phyloP scores from a whole-genome alignment of 2,888 invertebrate genomes.

The Lathronympha strigana region DNA sequence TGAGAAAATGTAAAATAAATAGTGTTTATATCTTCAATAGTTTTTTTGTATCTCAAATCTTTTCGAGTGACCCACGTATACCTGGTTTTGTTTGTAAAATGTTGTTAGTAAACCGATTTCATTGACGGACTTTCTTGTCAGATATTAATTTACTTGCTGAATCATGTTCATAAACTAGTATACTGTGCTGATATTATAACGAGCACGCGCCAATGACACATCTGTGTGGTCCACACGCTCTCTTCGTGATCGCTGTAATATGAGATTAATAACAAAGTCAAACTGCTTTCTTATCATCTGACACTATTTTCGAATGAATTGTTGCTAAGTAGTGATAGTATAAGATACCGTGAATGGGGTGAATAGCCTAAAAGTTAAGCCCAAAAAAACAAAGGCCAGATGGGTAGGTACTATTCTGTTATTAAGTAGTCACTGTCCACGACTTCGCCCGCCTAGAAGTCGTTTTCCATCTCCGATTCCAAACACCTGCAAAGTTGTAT shows the following conservation, averaged over 20 bases:
- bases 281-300: neutral
- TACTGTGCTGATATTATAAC: neutral
- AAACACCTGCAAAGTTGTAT: no score
- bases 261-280: neutral
- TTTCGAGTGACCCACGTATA: no score
- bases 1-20: no score
- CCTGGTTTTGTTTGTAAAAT: no score
- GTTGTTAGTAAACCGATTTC: neutral
- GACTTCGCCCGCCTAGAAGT: no score
- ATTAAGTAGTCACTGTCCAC: no score
- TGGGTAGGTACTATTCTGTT: no score
- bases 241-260: constrained; percentile 1
- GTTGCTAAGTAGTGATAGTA: neutral
- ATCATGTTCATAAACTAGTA: neutral
- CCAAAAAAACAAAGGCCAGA: no score
- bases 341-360: no score
- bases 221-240: neutral
- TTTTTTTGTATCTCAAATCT: no score
- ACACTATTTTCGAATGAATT: neutral
- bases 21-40: neutral
- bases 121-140: neutral
- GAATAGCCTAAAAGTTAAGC: no score
- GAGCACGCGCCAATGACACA: neutral
- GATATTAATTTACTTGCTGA: neutral
- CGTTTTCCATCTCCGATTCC: no score